These are phyloP conservation scores for Apus apus DNA, from an alignment of 2,113 vertebrate species.

Conservation along the genomic window DNA sequence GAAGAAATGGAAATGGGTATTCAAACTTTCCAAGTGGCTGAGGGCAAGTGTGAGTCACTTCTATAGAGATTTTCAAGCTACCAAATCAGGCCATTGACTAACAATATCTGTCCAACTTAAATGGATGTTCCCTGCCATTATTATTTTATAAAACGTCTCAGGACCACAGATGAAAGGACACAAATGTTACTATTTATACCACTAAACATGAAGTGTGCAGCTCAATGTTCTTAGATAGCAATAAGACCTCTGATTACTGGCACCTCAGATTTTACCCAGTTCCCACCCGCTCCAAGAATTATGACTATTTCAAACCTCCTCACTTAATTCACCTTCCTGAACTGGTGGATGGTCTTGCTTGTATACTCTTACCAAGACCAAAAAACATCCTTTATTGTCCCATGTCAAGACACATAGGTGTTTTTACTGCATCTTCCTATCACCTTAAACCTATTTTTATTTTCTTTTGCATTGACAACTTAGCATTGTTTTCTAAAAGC, in stretches of 20 bases:
- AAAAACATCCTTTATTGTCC: neutral
- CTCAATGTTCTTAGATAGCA: neutral
- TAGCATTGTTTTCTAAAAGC: neutral
- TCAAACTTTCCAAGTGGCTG: neutral
- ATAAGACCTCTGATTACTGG: neutral
- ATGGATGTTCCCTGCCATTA: neutral
- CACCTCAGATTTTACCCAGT: neutral
- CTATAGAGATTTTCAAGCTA: neutral
- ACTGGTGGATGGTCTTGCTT: neutral
- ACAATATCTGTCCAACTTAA: neutral
- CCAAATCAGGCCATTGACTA: neutral
- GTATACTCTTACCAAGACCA: neutral
- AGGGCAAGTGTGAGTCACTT: neutral
- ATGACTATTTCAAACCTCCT: neutral
- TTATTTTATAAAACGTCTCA: neutral
- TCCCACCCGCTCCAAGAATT: neutral
- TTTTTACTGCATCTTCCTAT: neutral
- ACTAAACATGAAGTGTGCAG: neutral
- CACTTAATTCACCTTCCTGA: neutral
- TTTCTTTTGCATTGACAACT: neutral
- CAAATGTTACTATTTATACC: neutral
- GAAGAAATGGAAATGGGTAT: neutral
- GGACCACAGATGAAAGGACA: neutral
- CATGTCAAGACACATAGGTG: neutral
- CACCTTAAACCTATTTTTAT: neutral